Evolutionary conservation across 2,888 invertebrate species (phyloP).

Genomic region (Tridacna crocea): DNA sequence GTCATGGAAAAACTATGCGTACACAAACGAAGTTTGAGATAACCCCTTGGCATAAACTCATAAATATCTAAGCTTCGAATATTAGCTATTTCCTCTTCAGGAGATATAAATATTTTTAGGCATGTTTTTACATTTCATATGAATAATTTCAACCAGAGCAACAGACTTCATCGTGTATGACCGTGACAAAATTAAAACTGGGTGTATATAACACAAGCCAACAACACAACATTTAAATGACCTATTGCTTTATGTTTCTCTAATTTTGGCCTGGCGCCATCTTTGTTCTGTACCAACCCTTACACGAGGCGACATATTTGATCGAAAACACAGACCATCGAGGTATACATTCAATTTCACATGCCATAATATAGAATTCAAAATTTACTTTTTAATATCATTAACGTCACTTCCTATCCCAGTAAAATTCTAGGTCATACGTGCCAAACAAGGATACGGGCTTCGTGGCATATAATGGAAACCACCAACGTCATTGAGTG

Average conservation of each 20-base stretch:
- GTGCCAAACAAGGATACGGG: slow-evolving; percentile 18
- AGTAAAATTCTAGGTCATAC: slow-evolving; percentile 39
- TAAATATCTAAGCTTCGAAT: not conserved
- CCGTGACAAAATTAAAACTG: not conserved
- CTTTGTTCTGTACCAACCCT: slow-evolving; percentile 5
- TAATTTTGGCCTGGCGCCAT: slow-evolving; percentile 35
- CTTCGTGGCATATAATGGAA: slow-evolving; percentile 1
- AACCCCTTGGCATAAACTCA: not conserved
- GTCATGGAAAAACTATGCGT: not conserved
- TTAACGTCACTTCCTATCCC: slow-evolving; percentile 40
- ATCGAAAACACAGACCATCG: slow-evolving; percentile 19
- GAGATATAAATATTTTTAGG: slow-evolving; percentile 2
- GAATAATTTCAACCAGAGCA: not conserved
- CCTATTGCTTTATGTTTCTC: not conserved
- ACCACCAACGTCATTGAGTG: not conserved
- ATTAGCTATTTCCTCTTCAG: slow-evolving; percentile 3
- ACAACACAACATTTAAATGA: not conserved
- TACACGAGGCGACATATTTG: slow-evolving; percentile 14
- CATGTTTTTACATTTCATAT: not conserved
- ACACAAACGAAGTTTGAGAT: not conserved
- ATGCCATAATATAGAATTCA: slow-evolving; percentile 32
- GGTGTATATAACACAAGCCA: not conserved
- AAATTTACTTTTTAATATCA: slow-evolving; percentile 31
- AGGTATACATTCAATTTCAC: slow-evolving; percentile 43
- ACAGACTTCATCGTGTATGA: not conserved